These are phyloP conservation scores for Drosophila eugracilis DNA, from an alignment of 1,140 invertebrate genomes.

Conservation along the genomic window DNA sequence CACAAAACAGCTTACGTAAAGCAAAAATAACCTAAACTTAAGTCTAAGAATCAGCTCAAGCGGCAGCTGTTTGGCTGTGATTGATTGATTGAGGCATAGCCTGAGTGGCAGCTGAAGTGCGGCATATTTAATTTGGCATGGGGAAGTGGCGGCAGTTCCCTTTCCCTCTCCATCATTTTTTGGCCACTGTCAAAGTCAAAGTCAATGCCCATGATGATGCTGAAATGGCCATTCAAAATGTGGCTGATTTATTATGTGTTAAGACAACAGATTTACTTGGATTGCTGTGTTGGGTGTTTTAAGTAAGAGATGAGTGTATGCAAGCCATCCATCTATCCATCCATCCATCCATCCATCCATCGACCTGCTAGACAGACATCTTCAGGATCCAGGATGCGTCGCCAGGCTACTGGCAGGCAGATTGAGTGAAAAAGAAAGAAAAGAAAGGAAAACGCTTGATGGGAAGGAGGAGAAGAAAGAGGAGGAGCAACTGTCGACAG, in stretches of 20 bases:
- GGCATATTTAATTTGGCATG: constrained; percentile 69
- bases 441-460: no score
- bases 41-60: constrained; percentile 2
- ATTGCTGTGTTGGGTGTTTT: constrained; percentile 36
- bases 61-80: constrained; percentile 62
- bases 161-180: not conserved
- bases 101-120: constrained; percentile 74
- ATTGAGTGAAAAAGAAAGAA: constrained; percentile 9
- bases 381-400: constrained; percentile 4
- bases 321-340: constrained; percentile 26
- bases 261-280: constrained; percentile 75
- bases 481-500: constrained; percentile 44
- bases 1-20: no score
- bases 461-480: not conserved
- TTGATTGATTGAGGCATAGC: constrained; percentile 78
- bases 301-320: constrained; percentile 31
- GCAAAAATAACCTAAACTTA: constrained; percentile 15
- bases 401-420: constrained; percentile 3
- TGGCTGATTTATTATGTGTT: constrained; percentile 80
- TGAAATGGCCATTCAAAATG: constrained; percentile 68
- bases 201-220: constrained; percentile 38
- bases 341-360: constrained; percentile 8
- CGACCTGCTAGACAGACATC: constrained; percentile 3
- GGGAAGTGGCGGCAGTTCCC: not conserved
- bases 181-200: constrained; percentile 9